phyloP scores from a whole-genome alignment of 1,140 invertebrate species.

The Colletes latitarsis region DNA sequence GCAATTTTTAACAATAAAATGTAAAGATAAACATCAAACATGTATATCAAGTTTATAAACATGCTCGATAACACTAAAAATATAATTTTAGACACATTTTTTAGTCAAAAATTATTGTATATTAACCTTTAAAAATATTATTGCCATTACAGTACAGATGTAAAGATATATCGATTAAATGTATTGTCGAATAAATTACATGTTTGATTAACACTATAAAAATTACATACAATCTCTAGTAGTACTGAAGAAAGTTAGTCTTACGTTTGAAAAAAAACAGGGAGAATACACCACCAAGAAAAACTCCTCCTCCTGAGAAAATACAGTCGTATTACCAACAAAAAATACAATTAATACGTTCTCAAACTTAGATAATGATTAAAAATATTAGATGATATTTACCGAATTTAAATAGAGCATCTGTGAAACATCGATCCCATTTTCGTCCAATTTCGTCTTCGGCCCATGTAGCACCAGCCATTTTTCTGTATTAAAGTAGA shows the following conservation, averaged over 20 bases:
- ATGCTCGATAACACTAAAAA: background rate
- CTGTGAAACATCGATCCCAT: slow-evolving; percentile 81
- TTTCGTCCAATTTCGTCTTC: slow-evolving; percentile 81
- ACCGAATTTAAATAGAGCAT: slow-evolving; percentile 80
- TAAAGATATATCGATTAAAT: background rate
- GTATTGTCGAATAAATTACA: background rate
- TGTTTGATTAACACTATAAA: background rate
- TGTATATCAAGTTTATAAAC: background rate
- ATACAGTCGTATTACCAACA: slow-evolving; percentile 1
- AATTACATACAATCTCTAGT: slow-evolving; percentile 4
- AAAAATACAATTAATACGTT: background rate
- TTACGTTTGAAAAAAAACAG: slow-evolving; percentile 84
- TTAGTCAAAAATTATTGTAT: background rate
- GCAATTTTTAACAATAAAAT: background rate
- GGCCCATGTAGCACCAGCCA: slow-evolving; percentile 72
- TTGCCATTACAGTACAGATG: background rate
- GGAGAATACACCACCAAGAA: slow-evolving; percentile 86
- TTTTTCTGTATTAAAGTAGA: slow-evolving; percentile 68
- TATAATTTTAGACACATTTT: background rate
- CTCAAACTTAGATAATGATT: background rate
- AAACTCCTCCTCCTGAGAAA: slow-evolving; percentile 85
- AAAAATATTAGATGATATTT: slow-evolving; percentile 55
- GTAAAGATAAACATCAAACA: background rate
- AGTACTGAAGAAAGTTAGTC: slow-evolving; percentile 46
- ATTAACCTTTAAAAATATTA: background rate